Evolutionary conservation across 2,113 vertebrate genomes (phyloP).

Genomic region (Sigmodon hispidus): DNA sequence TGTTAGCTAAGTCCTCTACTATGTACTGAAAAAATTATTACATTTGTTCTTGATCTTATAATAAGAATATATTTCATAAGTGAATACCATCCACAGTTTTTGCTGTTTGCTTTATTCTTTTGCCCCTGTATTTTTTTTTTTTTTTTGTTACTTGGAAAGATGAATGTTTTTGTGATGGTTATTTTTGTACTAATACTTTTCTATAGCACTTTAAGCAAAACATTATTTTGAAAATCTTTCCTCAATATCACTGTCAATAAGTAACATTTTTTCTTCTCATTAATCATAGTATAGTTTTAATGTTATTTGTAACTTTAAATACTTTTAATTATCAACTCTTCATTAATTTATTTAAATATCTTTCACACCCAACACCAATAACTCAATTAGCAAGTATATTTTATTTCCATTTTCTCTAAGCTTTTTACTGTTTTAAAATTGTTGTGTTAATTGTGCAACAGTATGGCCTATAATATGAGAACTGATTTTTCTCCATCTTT

Average conservation of each 20-base stretch:
- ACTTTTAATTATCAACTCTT: constrained; percentile 22
- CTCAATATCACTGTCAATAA: not conserved
- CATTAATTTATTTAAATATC: not conserved
- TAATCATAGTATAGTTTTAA: not conserved
- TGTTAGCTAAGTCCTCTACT: not conserved
- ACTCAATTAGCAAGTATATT: not conserved
- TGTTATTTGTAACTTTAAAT: not conserved
- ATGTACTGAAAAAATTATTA: not conserved
- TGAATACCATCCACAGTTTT: not conserved
- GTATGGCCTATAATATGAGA: not conserved
- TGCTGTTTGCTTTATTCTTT: not conserved
- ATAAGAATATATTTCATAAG: not conserved
- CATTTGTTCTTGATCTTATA: not conserved
- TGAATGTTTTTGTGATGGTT: not conserved
- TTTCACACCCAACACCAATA: not conserved
- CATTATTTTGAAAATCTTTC: not conserved
- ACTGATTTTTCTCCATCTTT: not conserved
- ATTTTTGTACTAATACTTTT: not conserved
- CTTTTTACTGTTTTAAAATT: not conserved
- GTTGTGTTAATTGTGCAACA: not conserved
- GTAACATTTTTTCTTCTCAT: not conserved
- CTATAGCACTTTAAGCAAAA: not conserved
- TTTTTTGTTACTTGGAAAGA: constrained; percentile 5
- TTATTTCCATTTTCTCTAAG: not conserved
- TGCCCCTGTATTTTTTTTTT: not conserved